Base-by-base conservation (phyloP, 2,113 vertebrate species). In the Burhinus oedicnemus region DNA sequence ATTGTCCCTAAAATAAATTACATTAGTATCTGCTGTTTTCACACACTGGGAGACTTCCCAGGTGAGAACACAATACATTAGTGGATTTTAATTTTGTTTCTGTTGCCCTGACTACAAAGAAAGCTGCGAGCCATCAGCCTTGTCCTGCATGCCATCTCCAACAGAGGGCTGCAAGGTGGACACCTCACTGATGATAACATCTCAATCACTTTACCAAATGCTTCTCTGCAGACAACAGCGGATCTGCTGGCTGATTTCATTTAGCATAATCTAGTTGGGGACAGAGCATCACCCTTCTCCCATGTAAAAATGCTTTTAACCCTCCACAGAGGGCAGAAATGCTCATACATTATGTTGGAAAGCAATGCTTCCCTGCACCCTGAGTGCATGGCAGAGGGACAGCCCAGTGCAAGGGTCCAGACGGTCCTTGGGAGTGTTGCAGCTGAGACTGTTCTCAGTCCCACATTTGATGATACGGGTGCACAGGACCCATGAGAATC, bases 381-480 rank as follows among this genome's bases (percentile, higher is more conserved):
- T 25, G 45, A 29, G 26, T 1, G 34, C 11, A 2, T 18, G 36
- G 15, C 38, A 55, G 27, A 62, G 58, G 62, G 52, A 36, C 17
- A 51, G 34, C 10, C 45, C 52, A 5, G 34, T 12, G 45, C 25
- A 29, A 58, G 60, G 36, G 22, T 5, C 21, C 45, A 20, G 40
- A 10, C 7, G 20, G 47, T 49, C 25, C 23, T 78, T 32, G 58
- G 69, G 3, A 19, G 23, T 2, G 8, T 61, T 89, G 29, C 69
- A 87, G 40, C 55, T 10, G 3, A 49, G 20, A 3, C 2, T 60
- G 9, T 29, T 44, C 81, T 68, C 78, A 60, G 38, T 12, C 40
- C 15, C 22, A 45, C 9, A 2, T 62, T 15, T 82, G 23, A 22
- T 62, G 21, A 9, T 25, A 5, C 0, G 0, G 4, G 16, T 38